These are phyloP conservation scores for Pseudomyrmex flavicornis DNA, from an alignment of 1,140 invertebrate species.

Conservation along the genomic window DNA sequence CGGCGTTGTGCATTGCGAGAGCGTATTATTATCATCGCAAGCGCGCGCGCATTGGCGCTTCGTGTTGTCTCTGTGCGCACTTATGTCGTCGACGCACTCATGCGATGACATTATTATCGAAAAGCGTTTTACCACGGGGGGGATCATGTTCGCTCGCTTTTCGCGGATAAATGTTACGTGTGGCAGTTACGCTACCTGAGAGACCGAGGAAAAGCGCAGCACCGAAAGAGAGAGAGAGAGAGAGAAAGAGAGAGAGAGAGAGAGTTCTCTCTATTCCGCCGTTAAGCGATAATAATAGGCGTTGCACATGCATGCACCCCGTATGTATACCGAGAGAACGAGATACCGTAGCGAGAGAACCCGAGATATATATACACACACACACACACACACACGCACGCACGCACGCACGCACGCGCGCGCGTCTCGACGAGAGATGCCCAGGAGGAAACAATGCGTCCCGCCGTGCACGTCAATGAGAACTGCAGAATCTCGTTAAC, in stretches of 20 bases:
- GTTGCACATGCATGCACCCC: constrained; percentile 57
- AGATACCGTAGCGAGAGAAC: constrained; percentile 22
- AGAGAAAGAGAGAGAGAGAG: no score
- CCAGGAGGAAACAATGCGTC: constrained; percentile 60
- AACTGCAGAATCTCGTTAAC: constrained; percentile 63
- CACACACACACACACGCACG: no score
- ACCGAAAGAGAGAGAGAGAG: background rate
- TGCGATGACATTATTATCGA: constrained; percentile 60
- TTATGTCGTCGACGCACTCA: constrained; percentile 49
- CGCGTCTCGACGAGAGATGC: constrained; percentile 2
- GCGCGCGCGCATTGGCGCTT: background rate
- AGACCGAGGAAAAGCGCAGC: constrained; percentile 31
- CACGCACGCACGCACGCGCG: background rate
- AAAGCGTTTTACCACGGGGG: constrained; percentile 52
- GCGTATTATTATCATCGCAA: constrained; percentile 4
- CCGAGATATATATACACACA: constrained; percentile 56
- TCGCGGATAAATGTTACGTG: constrained; percentile 56
- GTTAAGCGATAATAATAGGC: constrained; percentile 69
- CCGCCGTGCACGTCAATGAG: constrained; percentile 59
- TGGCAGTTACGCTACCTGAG: constrained; percentile 23
- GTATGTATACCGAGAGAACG: constrained; percentile 36
- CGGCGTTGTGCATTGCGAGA: background rate
- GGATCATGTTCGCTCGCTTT: constrained; percentile 54
- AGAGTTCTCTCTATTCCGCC: constrained; percentile 16
- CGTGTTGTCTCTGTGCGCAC: constrained; percentile 31